Evolutionary conservation across 2,113 vertebrate genomes (phyloP).

Genomic region (Sceloporus undulatus): DNA sequence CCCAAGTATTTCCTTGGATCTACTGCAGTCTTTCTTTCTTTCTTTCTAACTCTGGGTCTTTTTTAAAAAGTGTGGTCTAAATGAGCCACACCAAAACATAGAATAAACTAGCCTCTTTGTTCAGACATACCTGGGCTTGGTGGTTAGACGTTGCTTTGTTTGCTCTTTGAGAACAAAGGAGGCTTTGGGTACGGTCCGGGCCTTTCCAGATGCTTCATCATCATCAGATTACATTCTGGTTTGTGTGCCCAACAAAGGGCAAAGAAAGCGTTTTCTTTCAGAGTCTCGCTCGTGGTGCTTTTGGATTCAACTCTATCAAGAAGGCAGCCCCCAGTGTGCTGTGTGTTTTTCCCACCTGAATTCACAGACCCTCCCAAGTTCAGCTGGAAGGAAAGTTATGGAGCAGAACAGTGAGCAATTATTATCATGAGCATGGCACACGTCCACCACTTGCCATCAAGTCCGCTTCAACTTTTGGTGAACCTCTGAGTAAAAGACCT

Average conservation of each 20-base stretch:
- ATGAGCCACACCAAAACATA: neutral
- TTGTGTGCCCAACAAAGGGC: neutral
- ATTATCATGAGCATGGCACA: too few relatives aligned
- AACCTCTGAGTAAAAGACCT: too few relatives aligned
- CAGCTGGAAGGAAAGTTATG: neutral
- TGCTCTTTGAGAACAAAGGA: conserved; percentile 6
- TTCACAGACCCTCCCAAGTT: neutral
- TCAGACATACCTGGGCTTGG: neutral
- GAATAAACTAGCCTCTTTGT: neutral
- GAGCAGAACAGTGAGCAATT: neutral
- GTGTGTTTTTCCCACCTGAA: neutral
- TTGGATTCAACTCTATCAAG: neutral
- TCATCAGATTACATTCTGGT: neutral
- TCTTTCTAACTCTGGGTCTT: too few relatives aligned
- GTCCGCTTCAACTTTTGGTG: too few relatives aligned
- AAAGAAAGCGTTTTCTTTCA: neutral
- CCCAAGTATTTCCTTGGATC: too few relatives aligned
- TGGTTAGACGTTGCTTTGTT: neutral
- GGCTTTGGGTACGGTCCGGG: neutral
- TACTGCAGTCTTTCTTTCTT: neutral
- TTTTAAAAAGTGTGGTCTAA: neutral
- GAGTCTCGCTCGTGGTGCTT: neutral
- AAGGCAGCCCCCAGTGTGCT: neutral
- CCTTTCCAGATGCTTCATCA: neutral
- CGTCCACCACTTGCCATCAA: too few relatives aligned